Base-by-base conservation (phyloP, 2,888 invertebrate genomes). In the Arctia plantaginis region DNA sequence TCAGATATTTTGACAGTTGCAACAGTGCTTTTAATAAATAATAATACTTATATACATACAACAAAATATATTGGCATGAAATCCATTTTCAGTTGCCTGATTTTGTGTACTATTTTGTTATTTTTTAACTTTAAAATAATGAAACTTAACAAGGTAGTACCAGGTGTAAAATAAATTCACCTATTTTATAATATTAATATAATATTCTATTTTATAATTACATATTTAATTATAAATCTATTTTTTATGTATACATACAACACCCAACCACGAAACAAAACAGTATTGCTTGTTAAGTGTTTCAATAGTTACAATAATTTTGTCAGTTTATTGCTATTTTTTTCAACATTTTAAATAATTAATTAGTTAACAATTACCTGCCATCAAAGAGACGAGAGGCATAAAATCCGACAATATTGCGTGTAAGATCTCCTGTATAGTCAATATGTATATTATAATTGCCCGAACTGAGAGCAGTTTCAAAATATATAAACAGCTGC, bases 331-430 rank as follows among this genome's bases (percentile, higher is more conserved):
- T 41, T 65, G 6, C 20, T 33, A 59, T 59, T 0, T 39, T 66
- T 44, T 51, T 23, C n/a, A 62, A 51, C 15, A 33, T 35, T 27
- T 55, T 27, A n/a, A 59, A 18, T 33, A 55, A 0, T 35, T 6
- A 27, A n/a, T 30, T 23, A 3, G 7, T 51, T n/a, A 33, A 27
- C 20, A 64, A 55, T 74, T 90, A 95, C 97, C 96, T 95, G 77
- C 92, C 87, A 85, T 95, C 92, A 70, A 90, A 93, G 80, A 98
- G 97, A 12, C 93, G 95, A 76, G 98, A 98, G 81, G 96, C 96
- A 89, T 98, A 98, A 74, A 98, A 96, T 8, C 98, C 98, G 73
- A 97, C 97, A 85, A 98, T 97, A 80, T 97, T 96, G 78, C 96
- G 95, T 41, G 96, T 96, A 88, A 98, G 94, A 78, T 96, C 95